Evolutionary conservation across 2,888 invertebrate species (phyloP).

Genomic region (Papilio protenor): DNA sequence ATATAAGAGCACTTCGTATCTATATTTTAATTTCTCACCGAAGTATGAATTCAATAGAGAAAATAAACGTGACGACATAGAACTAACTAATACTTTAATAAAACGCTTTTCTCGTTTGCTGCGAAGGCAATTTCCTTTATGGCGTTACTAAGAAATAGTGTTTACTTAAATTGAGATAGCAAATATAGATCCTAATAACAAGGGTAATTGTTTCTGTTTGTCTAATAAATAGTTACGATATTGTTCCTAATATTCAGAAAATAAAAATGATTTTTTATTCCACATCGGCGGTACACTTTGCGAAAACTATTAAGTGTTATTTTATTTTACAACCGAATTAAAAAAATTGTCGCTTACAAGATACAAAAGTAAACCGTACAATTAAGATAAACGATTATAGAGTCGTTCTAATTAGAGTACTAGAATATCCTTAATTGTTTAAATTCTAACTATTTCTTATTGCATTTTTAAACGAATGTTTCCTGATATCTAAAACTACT

Average conservation of each 20-base stretch:
- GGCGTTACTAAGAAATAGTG: constrained; percentile 15
- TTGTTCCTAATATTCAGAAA: not conserved
- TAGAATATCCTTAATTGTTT: not conserved
- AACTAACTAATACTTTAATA: constrained; percentile 20
- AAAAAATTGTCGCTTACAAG: not conserved
- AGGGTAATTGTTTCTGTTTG: constrained; percentile 7
- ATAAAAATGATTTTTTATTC: constrained; percentile 11
- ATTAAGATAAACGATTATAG: not conserved
- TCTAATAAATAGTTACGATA: constrained; percentile 25
- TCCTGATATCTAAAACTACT: not conserved
- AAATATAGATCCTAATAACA: constrained; percentile 19
- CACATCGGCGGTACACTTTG: not conserved
- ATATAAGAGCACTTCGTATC: not conserved
- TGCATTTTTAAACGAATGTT: not conserved
- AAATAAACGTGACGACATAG: not conserved
- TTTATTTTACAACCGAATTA: not conserved
- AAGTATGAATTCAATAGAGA: not conserved
- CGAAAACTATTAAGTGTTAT: not conserved
- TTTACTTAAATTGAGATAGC: constrained; percentile 17
- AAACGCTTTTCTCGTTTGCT: constrained; percentile 10
- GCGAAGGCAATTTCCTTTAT: constrained; percentile 29
- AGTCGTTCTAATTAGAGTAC: not conserved
- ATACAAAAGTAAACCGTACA: not conserved
- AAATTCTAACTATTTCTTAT: not conserved
- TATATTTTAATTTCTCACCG: not conserved